Base-by-base conservation (phyloP, 2,888 invertebrate species). In the Eupithecia vulgata region DNA sequence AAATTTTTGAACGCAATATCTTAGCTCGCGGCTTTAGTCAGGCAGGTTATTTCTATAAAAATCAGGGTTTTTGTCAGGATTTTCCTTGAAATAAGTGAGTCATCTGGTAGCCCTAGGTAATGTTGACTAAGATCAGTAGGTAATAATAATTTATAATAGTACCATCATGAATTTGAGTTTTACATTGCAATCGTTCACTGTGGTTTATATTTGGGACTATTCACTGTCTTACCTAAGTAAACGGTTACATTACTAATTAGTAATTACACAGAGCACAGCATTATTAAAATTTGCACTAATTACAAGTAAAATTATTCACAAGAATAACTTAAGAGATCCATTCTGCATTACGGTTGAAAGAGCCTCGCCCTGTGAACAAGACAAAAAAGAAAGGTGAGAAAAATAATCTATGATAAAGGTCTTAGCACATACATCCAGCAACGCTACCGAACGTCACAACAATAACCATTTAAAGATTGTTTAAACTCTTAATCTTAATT, bases 241-340 rank as follows among this genome's bases (percentile, higher is more conserved):
- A 69, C 62, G 76, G 78, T 81, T 82, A 81, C 12, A 45, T 74
- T 76, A 81, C 83, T 86, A 71, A 84, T 74, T 76, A 81, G 82
- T 86, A 71, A 84, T 81, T 82, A 88, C 87, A 88, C 84, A 85
- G 83, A 88, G 85, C 83, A 84, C 83, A 87, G 86, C 87, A 84
- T 88, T 87, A 85, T 86, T 79, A 85, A 88, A 89, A 88, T 88
- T 90, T 89, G 88, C 88, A 88, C 90, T 91, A 88, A 86, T 87
- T 88, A 77, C 73, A 76, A 85, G 85, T 89, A 91, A 89, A 88
- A 86, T 86, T 88, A 86, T 88, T 87, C 84, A 82, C 83, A 80
- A 84, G 84, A 88, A 88, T 88, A 90, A 89, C 89, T 91, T 90
- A 86, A 84, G 93, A 92, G 92, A 93, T 93, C 93, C 88, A 85